These are phyloP conservation scores for Atherinomorus stipes DNA, from an alignment of 2,113 vertebrate genomes.

Conservation along the genomic window DNA sequence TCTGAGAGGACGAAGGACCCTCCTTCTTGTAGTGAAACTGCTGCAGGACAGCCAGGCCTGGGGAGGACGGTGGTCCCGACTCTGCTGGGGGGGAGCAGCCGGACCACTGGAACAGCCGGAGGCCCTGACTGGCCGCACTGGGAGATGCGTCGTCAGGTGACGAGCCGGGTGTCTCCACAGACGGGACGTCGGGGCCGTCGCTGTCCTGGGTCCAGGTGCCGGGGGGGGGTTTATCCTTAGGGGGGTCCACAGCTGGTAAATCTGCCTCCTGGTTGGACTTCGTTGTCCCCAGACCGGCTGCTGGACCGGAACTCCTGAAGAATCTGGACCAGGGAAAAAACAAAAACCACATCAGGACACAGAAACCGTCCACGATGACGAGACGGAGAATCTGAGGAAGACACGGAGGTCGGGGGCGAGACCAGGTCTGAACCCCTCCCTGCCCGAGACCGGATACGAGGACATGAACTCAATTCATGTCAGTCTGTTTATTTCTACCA, in stretches of 20 bases:
- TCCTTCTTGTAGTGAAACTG: constrained; percentile 79
- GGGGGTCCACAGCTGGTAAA: background rate
- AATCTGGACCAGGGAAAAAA: constrained; percentile 79
- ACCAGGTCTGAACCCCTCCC: too few species aligned
- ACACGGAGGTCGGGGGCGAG: too few species aligned
- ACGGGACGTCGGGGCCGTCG: constrained; percentile 9
- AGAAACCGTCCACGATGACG: rapidly evolving
- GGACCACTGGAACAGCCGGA: constrained; percentile 82
- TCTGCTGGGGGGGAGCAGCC: constrained; percentile 13
- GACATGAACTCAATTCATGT: too few species aligned
- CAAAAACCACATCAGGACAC: background rate
- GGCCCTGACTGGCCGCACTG: constrained; percentile 60
- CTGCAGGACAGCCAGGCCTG: constrained; percentile 67
- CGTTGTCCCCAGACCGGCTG: background rate
- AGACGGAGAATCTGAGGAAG: background rate
- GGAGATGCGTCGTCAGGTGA: constrained; percentile 13
- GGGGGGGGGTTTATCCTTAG: background rate
- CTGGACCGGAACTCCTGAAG: constrained; percentile 76
- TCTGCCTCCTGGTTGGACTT: background rate
- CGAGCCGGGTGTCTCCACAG: constrained; percentile 52
- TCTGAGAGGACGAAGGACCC: constrained; percentile 20
- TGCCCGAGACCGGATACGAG: too few species aligned
- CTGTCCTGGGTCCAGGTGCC: constrained; percentile 5
- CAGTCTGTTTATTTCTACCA: too few species aligned
- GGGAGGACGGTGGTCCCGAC: constrained; percentile 31